Evolutionary conservation across 1,140 invertebrate genomes (phyloP), one percentile per base, ranked within the genome.

Genomic region (Sitodiplosis mosellana): DNA sequence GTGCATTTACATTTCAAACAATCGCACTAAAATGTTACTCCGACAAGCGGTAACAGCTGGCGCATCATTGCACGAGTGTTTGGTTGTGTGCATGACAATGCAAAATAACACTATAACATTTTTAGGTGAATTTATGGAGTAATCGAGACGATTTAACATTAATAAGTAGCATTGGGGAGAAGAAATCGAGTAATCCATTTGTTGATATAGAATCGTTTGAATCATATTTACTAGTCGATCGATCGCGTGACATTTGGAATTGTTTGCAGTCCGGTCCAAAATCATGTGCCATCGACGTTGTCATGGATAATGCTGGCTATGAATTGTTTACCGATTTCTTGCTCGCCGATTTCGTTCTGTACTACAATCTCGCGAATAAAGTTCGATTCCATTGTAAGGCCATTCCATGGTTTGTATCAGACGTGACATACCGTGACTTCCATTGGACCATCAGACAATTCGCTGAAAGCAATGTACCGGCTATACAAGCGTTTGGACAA

Each of bases 351-450:
- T 87, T 83, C 56, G 63, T 98, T 2, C 61, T 84, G 19, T 60
- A 70, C 14, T 68, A 75, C 46, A 71, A 76, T 38, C 65, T 89
- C 15, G 81, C 78, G 0, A 61, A 69, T 27, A 76, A 74, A 66
- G 70, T 98, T 38, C 66, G 81, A 48, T 85, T 98, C 55, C 80
- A 94, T 63, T 78, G 82, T 0, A 99, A 99, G 71, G 68, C 71
- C 10, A 81, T 90, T 53, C 93, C 94, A 0, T 99, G 95, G 95
- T 99, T 88, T 64, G 78, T 99, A 1, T 98, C 93, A 10, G 95
- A 99, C 65, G 81, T 83, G 1, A 87, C 78, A 7, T 54, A 54
- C 17, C 56, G 65, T 6, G 94, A 98, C 69, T 80, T 94, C 45
- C 53, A 74, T 53, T 91, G 79, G 78, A 73, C 74, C 0, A 51